Percentiles rank a stretch among this genome's conserved stretches.
Conservation (phyloP, 2,888 invertebrate genomes). For the Drosophila acutilabella region DNA sequence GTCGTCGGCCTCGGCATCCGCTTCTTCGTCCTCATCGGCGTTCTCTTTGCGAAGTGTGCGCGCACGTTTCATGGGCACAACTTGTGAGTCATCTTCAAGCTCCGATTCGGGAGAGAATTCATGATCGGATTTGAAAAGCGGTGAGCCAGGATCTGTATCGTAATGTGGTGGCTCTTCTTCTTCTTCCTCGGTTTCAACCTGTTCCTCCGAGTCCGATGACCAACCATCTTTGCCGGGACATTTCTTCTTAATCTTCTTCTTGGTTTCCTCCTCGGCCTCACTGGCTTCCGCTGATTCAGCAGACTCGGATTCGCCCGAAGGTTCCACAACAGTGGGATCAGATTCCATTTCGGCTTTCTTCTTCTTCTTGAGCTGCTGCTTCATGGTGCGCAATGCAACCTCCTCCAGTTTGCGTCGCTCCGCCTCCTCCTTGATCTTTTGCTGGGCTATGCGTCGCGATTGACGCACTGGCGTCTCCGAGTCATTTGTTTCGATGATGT, state of each 20-base stretch:
- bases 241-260: conserved; percentile 85
- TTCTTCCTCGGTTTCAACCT: conserved; percentile 85
- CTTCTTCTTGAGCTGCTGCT: conserved; percentile 88
- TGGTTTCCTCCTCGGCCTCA: conserved; percentile 80
- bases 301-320: conserved; percentile 73
- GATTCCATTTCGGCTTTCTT: conserved; percentile 84
- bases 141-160: conserved; percentile 86
- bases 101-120: conserved; percentile 97
- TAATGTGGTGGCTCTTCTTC: conserved; percentile 85
- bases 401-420: conserved; percentile 91
- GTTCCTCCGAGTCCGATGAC: conserved; percentile 85
- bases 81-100: conserved; percentile 88
- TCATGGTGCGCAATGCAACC: conserved; percentile 89
- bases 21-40: conserved; percentile 84
- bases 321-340: conserved; percentile 80
- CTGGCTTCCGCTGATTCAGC: conserved; percentile 71
- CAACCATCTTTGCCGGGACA: conserved; percentile 83
- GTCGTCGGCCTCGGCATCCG: conserved; percentile 87
- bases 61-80: conserved; percentile 91
- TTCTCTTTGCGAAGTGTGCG: conserved; percentile 92
- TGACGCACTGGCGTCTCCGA: conserved; percentile 88
- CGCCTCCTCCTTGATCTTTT: conserved; percentile 94
- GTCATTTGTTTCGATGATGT: conserved; percentile 81
- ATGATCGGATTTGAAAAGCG: conserved; percentile 92
- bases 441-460: conserved; percentile 93